Evolutionary conservation across 2,113 vertebrate species (phyloP), one percentile per base, ranked within the genome.

Genomic region (Tupaia chinensis): DNA sequence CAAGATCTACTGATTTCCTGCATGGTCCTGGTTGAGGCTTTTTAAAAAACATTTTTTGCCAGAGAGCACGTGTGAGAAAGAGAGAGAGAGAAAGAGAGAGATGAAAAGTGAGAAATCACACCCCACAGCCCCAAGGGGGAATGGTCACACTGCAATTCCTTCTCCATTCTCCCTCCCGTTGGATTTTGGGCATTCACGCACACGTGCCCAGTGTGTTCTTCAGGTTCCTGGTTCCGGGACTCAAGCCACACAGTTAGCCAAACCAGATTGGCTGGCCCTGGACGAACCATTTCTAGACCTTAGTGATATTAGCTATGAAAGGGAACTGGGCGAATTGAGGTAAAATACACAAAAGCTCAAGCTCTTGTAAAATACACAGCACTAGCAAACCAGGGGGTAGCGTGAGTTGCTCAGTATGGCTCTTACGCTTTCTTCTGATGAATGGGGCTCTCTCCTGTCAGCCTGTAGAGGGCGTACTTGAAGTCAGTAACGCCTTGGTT

Each of bases 401-500:
- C 23, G 4, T 22, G 69, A 90, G 20, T n/a, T 79, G 68, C 32
- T 11, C 58, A 44, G 70, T 20, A 12, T 14, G 63, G 66, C 87
- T 82, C 96, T 96, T 98, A 99, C 99, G 91, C 97, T 97, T 96
- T 98, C 73, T 90, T 98, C 61, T n/a, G 91, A 23, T 74, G n/a
- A 0, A 72, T 66, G 27, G 44, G 70, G 15, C 22, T 92, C 15
- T 32, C 98, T 96, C 81, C 96, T 10, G 22, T 95, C 90, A 96
- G 87, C 94, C 91, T 97, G 81, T 54, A 95, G 93, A 99, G 99
- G 94, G 0, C 12, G 70, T 98, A 99, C n/a, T 94, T 98, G 32
- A 99, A 98, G 44, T 98, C 98, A 1, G 99, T 98, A 22, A 96
- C 3, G 6, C 99, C 99, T 60, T 44, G 98, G 98, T 99, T 99